phyloP scores from a whole-genome alignment of 2,797 vertebrate genomes.

The Alauda arvensis region DNA sequence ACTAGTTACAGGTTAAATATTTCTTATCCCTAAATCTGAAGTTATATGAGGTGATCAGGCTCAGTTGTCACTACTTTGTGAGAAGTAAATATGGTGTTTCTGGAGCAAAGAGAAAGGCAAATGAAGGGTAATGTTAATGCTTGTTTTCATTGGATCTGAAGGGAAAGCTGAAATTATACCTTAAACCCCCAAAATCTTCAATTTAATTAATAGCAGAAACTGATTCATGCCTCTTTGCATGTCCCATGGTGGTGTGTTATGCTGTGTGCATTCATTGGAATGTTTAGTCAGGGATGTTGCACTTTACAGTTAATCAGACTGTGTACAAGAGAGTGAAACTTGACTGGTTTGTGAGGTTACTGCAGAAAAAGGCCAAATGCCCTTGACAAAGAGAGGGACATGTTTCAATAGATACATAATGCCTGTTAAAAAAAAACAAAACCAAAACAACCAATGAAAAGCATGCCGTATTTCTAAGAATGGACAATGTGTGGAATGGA shows the following conservation, averaged over 20 bases:
- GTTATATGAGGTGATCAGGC: not conserved
- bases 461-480: not conserved
- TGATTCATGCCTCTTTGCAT: not conserved
- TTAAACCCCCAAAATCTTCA: not conserved
- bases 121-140: not conserved
- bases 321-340: not conserved
- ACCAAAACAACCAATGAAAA: not conserved
- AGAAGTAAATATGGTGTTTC: constrained; percentile 7
- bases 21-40: constrained; percentile 1
- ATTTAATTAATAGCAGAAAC: not conserved
- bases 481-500: not conserved
- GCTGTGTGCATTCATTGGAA: not conserved
- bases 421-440: not conserved
- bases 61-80: not conserved
- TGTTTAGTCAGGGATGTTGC: not conserved
- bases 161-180: not conserved
- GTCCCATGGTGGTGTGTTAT: not conserved
- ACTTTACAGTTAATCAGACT: not conserved
- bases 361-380: not conserved
- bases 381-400: not conserved
- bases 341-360: not conserved
- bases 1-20: not conserved
- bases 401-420: not conserved
- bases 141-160: not conserved
- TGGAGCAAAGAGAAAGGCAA: not conserved